Conservation (phyloP, 2,797 vertebrate species). For the Ibycter americanus region DNA sequence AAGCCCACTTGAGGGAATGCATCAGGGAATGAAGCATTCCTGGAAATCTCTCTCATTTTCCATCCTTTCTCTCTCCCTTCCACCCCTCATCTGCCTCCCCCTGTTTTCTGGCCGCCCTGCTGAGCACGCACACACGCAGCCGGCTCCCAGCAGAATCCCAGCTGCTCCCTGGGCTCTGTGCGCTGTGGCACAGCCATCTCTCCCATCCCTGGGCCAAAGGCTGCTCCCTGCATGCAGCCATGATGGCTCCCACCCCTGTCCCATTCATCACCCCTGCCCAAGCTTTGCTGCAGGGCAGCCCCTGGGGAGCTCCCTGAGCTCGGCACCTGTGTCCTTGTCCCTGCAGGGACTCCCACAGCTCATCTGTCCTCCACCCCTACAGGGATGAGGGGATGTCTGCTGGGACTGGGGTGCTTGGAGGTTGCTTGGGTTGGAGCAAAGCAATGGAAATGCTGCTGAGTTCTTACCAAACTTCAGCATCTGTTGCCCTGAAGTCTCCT, state of each 20-base stretch:
- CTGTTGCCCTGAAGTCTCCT: not conserved
- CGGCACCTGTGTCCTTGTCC: not conserved
- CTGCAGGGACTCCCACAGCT: not conserved
- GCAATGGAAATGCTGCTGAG: not conserved
- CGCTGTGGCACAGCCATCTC: not conserved
- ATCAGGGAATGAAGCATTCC: not conserved
- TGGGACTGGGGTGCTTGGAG: not conserved
- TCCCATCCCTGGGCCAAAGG: not conserved
- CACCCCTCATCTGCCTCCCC: not conserved
- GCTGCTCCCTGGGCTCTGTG: not conserved
- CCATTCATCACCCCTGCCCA: accelerated
- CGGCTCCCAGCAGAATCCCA: not conserved
- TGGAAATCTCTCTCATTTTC: not conserved
- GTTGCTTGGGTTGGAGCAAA: not conserved
- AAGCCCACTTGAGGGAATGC: not conserved
- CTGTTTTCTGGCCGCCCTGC: not conserved
- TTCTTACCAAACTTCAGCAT: not conserved
- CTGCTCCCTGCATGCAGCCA: not conserved
- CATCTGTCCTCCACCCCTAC: not conserved
- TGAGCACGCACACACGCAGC: not conserved
- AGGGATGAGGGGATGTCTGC: not conserved
- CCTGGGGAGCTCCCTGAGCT: not conserved
- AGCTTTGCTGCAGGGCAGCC: not conserved
- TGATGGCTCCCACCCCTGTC: not conserved
- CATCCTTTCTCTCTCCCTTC: not conserved